phyloP scores from a whole-genome alignment of 2,888 invertebrate genomes.

The Mimas tiliae region DNA sequence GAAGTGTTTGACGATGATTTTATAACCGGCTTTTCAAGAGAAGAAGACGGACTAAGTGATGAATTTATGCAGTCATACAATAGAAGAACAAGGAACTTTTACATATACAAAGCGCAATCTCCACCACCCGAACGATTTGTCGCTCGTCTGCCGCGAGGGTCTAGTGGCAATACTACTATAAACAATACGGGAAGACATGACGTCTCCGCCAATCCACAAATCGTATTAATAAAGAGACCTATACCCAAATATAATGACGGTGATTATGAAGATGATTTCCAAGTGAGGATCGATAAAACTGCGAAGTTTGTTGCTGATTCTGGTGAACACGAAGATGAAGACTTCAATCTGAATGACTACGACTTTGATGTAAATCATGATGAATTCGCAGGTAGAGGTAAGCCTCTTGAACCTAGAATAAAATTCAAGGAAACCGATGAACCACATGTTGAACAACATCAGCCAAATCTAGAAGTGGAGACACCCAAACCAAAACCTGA shows the following conservation, averaged over 20 bases:
- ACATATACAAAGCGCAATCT: conserved; percentile 30
- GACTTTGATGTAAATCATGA: conserved; percentile 76
- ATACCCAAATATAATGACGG: conserved; percentile 67
- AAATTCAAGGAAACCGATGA: conserved; percentile 42
- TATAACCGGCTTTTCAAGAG: conserved; percentile 43
- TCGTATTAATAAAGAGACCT: conserved; percentile 62
- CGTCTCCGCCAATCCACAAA: conserved; percentile 34
- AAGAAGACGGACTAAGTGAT: conserved; percentile 42
- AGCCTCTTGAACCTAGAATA: conserved; percentile 62
- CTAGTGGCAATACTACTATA: conserved; percentile 36
- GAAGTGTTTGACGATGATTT: conserved; percentile 45
- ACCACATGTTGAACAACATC: background rate
- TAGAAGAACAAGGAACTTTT: conserved; percentile 40
- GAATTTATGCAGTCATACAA: conserved; percentile 41
- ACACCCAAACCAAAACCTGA: conserved; percentile 29
- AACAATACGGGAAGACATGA: conserved; percentile 28
- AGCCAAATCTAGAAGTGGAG: background rate
- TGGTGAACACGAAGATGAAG: conserved; percentile 71
- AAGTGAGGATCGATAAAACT: conserved; percentile 50
- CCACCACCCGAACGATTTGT: conserved; percentile 15
- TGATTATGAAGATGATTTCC: conserved; percentile 66
- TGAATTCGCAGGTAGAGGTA: conserved; percentile 64
- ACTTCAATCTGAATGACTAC: conserved; percentile 72
- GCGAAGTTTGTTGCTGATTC: conserved; percentile 52
- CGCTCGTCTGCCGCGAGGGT: conserved; percentile 40